phyloP scores from a whole-genome alignment of 2,888 invertebrate genomes.

The Alitta virens region DNA sequence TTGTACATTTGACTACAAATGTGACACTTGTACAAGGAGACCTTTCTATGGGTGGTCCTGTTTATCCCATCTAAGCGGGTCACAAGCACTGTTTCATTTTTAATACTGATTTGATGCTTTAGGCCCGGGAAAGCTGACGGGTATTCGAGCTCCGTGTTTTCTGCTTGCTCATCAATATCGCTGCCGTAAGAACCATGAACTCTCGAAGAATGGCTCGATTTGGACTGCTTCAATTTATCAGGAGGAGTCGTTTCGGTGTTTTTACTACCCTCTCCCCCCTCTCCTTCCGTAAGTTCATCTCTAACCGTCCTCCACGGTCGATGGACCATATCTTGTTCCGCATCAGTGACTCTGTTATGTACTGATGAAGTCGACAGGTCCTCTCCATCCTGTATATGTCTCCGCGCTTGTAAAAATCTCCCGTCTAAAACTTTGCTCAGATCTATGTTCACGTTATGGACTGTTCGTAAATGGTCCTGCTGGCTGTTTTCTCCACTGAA shows the following conservation, averaged over 20 bases:
- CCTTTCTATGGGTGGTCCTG: slow-evolving; percentile 37
- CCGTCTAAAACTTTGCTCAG: not conserved
- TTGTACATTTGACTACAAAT: slow-evolving; percentile 50
- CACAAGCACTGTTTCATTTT: slow-evolving; percentile 49
- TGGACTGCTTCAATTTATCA: not conserved
- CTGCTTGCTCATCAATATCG: too few species aligned
- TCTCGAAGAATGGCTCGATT: not conserved
- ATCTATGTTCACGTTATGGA: slow-evolving; percentile 39
- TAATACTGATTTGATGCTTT: slow-evolving; percentile 33
- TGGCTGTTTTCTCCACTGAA: slow-evolving; percentile 51
- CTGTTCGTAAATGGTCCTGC: slow-evolving; percentile 48
- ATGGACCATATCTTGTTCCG: too few species aligned
- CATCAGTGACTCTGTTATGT: too few species aligned
- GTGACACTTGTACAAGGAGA: slow-evolving; percentile 53
- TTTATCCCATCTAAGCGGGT: slow-evolving; percentile 49
- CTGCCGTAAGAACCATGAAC: not conserved
- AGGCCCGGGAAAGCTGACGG: slow-evolving; percentile 14
- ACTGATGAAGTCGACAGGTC: too few species aligned
- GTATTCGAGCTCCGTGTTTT: slow-evolving; percentile 22
- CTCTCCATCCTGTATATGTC: too few species aligned
- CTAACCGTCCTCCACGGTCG: too few species aligned
- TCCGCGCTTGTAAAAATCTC: not conserved
- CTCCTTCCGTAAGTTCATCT: too few species aligned
- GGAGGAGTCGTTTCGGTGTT: not conserved
- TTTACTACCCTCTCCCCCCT: too few species aligned